Conservation (phyloP, 2,113 vertebrate genomes). For the Hemicordylus capensis region DNA sequence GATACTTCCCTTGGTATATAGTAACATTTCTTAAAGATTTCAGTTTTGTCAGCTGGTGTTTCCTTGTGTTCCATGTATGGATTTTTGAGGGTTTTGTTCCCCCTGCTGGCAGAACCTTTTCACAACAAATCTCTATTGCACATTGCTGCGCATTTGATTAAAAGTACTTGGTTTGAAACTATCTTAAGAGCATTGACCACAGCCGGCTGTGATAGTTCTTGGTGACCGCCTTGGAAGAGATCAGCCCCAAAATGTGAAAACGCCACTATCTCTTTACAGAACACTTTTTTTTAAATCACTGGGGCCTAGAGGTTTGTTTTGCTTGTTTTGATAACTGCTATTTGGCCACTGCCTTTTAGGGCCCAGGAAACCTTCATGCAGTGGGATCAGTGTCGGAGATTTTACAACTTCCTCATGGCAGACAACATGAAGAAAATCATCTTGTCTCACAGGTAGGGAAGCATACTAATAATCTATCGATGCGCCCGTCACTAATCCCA, state of each 20-base stretch:
- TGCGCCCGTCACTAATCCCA: no score
- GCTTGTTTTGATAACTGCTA: constrained; percentile 40
- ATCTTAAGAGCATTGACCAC: not conserved
- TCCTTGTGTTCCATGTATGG: not conserved
- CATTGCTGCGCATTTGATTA: not conserved
- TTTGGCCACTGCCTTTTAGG: constrained; percentile 71
- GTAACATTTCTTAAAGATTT: not conserved
- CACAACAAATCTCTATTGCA: constrained; percentile 19
- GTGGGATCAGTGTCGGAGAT: constrained; percentile 96
- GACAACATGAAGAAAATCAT: constrained; percentile 99
- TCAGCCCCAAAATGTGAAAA: constrained; percentile 30
- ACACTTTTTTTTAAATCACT: not conserved
- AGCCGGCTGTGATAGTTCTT: not conserved
- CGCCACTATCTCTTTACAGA: constrained; percentile 43
- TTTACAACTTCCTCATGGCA: constrained; percentile 99
- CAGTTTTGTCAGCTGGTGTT: not conserved
- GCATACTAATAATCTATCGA: no score
- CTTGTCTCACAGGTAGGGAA: constrained; percentile 91
- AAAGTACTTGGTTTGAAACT: constrained; percentile 12
- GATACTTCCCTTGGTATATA: constrained; percentile 1
- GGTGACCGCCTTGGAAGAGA: constrained; percentile 25
- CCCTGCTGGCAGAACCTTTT: constrained; percentile 60
- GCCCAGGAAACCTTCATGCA: constrained; percentile 98
- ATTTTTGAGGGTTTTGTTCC: constrained; percentile 63
- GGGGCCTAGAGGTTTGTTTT: not conserved